A percentile compares a stretch with the other conserved stretches of the same genome.
Evolutionary conservation across 1,140 invertebrate genomes (phyloP).

Genomic region (Heliconius nattereri): DNA sequence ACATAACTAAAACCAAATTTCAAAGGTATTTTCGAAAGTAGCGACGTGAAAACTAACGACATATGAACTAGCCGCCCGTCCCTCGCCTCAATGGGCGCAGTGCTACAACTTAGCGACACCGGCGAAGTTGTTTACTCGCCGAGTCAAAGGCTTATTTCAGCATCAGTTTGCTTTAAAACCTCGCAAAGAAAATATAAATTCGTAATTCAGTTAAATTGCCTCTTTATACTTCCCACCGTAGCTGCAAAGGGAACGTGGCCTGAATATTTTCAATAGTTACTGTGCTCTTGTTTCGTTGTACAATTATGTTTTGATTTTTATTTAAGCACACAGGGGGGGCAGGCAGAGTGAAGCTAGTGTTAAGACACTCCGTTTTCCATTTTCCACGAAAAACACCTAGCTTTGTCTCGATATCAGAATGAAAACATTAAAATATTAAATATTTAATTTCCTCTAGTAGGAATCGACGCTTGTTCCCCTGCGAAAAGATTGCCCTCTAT

Average conservation of each 20-base stretch:
- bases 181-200: slow-evolving; percentile 33
- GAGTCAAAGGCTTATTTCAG: slow-evolving; percentile 28
- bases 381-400: neutral
- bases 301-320: neutral
- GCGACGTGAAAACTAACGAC: slow-evolving; percentile 15
- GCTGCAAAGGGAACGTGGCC: slow-evolving; percentile 17
- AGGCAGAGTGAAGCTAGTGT: too few species aligned
- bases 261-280: slow-evolving; percentile 8
- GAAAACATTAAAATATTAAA: too few species aligned
- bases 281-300: neutral
- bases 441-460: too few species aligned
- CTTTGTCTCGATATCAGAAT: too few species aligned
- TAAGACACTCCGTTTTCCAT: neutral
- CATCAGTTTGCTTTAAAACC: slow-evolving; percentile 31
- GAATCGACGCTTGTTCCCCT: too few species aligned
- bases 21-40: neutral
- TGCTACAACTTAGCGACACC: slow-evolving; percentile 19
- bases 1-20: neutral
- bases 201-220: slow-evolving; percentile 11
- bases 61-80: neutral
- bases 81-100: slow-evolving; percentile 24
- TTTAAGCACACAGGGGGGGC: neutral
- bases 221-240: slow-evolving; percentile 16
- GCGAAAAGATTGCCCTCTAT: too few species aligned
- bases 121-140: slow-evolving; percentile 30